Evolutionary conservation across 2,797 vertebrate species (phyloP).

Genomic region (Florisuga fusca): DNA sequence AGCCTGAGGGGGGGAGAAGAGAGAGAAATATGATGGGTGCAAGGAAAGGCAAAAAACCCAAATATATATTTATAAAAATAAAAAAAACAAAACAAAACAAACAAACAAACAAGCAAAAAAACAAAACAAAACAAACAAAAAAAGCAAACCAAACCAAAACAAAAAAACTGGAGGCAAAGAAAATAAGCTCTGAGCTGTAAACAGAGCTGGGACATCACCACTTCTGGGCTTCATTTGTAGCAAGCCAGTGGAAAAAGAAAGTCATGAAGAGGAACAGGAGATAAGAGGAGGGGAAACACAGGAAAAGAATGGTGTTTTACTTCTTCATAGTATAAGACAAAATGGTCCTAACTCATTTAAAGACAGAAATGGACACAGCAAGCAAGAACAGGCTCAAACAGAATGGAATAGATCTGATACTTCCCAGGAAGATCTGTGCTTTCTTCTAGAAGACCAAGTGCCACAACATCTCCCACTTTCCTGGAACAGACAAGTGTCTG

Average conservation of each 20-base stretch:
- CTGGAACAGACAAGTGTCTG: neutral
- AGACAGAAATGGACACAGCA: neutral
- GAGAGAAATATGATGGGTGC: too few relatives aligned
- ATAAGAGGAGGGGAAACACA: neutral
- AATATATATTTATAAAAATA: too few relatives aligned
- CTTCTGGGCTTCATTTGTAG: neutral
- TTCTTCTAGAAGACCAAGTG: neutral
- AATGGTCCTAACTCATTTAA: neutral
- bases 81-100: too few relatives aligned
- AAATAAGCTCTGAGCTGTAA: neutral
- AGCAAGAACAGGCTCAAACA: neutral
- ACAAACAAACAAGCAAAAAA: too few relatives aligned
- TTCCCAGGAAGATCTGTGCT: neutral
- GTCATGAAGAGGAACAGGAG: neutral
- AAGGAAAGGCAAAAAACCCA: too few relatives aligned
- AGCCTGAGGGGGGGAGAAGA: too few relatives aligned
- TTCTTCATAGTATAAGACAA: neutral
- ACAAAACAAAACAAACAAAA: too few relatives aligned
- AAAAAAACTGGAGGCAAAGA: neutral
- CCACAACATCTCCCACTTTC: neutral
- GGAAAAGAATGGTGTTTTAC: fast-evolving
- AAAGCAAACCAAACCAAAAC: too few relatives aligned
- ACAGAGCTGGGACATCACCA: neutral
- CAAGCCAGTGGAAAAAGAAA: neutral
- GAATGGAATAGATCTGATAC: neutral